Conservation (phyloP, 2,113 vertebrate genomes). For the Misgurnus anguillicaudatus region DNA sequence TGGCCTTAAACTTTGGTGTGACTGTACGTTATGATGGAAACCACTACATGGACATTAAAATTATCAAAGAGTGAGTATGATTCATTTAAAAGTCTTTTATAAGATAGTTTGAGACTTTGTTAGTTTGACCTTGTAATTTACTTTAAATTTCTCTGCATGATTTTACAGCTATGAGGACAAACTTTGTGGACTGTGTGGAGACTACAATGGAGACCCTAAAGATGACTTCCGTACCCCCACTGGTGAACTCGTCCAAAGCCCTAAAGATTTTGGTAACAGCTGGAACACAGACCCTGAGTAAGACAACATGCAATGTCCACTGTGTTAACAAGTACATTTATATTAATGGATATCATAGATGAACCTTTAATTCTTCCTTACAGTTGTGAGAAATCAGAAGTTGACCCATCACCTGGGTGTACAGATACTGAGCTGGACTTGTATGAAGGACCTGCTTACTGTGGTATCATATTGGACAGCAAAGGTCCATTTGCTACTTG, state of each 20-base stretch:
- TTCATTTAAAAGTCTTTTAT: background rate
- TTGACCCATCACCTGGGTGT: conserved; percentile 66
- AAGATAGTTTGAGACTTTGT: no score
- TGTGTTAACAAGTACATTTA: background rate
- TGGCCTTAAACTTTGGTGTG: conserved; percentile 67
- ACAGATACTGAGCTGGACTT: conserved; percentile 63
- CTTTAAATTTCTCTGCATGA: background rate
- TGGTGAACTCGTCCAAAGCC: conserved; percentile 61
- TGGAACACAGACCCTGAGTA: conserved; percentile 73
- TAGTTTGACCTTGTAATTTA: background rate
- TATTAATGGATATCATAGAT: background rate
- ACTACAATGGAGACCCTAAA: conserved; percentile 68
- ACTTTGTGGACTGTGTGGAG: conserved; percentile 76
- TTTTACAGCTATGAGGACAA: conserved; percentile 64
- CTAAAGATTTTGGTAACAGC: conserved; percentile 75
- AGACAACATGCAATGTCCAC: conserved; percentile 45
- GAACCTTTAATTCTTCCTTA: conserved; percentile 1
- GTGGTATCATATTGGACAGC: conserved; percentile 67
- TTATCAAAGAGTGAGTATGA: conserved; percentile 72
- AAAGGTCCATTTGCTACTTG: conserved; percentile 66
- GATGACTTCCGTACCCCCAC: conserved; percentile 75
- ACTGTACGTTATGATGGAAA: conserved; percentile 77
- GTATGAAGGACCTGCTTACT: conserved; percentile 71
- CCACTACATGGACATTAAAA: conserved; percentile 74
- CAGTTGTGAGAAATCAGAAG: conserved; percentile 72